A percentile compares a stretch with the other conserved stretches of the same genome.
Conservation (phyloP, 2,113 vertebrate genomes). For the Anoura caudifer region DNA sequence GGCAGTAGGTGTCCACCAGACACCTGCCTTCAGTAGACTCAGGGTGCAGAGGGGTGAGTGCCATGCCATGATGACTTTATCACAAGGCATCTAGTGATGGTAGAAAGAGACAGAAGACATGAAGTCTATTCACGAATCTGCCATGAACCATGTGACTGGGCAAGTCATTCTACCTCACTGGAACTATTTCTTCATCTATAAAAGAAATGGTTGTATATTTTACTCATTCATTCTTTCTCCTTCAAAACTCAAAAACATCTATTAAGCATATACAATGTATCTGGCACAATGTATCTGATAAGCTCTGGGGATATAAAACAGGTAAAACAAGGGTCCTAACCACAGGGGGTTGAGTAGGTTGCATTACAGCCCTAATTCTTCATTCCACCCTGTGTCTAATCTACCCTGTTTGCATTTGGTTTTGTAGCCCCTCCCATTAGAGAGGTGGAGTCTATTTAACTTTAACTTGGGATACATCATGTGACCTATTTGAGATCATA, state of each 20-base stretch:
- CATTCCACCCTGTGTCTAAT: not conserved
- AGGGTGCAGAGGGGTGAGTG: not conserved
- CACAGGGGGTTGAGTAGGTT: not conserved
- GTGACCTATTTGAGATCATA: not conserved
- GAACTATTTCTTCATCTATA: not conserved
- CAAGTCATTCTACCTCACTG: not conserved
- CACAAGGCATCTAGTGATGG: not conserved
- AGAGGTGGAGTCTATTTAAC: not conserved
- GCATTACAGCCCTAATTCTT: not conserved
- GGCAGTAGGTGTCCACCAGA: not conserved
- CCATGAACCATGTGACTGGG: not conserved
- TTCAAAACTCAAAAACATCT: not conserved
- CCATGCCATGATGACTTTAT: not conserved
- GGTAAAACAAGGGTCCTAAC: not conserved
- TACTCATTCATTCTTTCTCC: not conserved
- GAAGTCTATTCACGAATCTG: not conserved
- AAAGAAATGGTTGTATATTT: not conserved
- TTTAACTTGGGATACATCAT: not conserved
- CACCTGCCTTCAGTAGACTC: accelerated
- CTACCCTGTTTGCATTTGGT: not conserved
- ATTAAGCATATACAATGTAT: not conserved
- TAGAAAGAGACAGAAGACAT: not conserved
- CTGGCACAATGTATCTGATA: not conserved
- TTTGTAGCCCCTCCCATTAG: not conserved
- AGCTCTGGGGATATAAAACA: not conserved